Evolutionary conservation across 2,888 invertebrate species (phyloP).

Genomic region (Philaethria dido): DNA sequence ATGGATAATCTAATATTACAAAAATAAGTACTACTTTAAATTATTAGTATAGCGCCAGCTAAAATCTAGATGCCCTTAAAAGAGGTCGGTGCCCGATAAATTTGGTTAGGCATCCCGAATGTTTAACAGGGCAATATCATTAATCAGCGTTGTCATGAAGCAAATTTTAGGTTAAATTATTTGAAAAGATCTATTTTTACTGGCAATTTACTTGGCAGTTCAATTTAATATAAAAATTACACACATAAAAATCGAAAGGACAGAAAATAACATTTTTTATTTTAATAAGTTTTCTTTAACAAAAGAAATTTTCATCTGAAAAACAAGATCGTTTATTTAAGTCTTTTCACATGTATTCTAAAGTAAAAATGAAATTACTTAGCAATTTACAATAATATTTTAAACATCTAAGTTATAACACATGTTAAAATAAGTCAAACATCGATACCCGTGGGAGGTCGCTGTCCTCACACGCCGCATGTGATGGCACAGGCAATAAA

Average conservation of each 20-base stretch:
- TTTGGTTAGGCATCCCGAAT: conserved; percentile 3
- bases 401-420: conserved; percentile 13
- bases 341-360: too few species aligned
- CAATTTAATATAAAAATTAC: neutral
- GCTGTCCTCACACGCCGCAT: conserved; percentile 29
- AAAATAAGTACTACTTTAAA: neutral
- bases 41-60: neutral
- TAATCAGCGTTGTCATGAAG: neutral
- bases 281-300: neutral
- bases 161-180: neutral
- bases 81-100: conserved; percentile 12
- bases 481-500: conserved; percentile 32
- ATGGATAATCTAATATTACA: neutral
- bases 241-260: neutral
- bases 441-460: conserved; percentile 34
- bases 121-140: conserved; percentile 6
- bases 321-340: too few species aligned
- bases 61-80: neutral
- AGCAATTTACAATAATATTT: neutral
- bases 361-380: neutral
- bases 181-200: neutral
- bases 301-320: too few species aligned
- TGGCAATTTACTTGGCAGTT: neutral
- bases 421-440: conserved; percentile 30
- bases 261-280: neutral